Evolutionary conservation across 2,888 invertebrate species (phyloP).

Genomic region (Arctia plantaginis): DNA sequence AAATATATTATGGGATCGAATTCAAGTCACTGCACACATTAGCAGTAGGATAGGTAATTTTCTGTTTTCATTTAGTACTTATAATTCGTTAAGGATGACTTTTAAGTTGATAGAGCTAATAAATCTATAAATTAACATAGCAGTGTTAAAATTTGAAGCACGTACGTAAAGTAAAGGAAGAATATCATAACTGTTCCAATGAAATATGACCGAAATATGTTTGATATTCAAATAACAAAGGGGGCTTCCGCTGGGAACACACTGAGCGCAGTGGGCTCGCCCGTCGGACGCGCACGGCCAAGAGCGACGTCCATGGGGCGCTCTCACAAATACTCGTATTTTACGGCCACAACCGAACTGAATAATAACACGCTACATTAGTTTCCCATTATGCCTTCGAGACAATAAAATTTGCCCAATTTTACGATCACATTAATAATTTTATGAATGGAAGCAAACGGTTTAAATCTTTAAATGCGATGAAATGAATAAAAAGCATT

Average conservation of each 20-base stretch:
- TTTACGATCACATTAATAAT: conserved; percentile 87
- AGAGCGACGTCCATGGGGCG: conserved; percentile 61
- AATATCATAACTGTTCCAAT: conserved; percentile 84
- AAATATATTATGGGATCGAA: background rate
- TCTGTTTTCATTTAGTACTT: background rate
- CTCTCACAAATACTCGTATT: conserved; percentile 80
- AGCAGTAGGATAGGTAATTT: no score
- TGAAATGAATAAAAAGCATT: conserved; percentile 79
- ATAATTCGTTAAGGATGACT: conserved; percentile 38
- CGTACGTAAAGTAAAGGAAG: conserved; percentile 77
- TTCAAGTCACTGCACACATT: background rate
- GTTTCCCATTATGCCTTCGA: conserved; percentile 86
- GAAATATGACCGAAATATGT: conserved; percentile 82
- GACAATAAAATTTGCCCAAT: conserved; percentile 87
- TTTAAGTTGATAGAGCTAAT: conserved; percentile 63
- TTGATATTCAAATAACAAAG: conserved; percentile 84
- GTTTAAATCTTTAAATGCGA: conserved; percentile 79
- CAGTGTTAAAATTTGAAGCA: conserved; percentile 72
- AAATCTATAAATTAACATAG: conserved; percentile 70
- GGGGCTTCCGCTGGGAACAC: conserved; percentile 82
- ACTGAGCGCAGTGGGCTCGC: conserved; percentile 34
- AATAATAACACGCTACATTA: conserved; percentile 87
- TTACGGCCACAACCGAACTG: conserved; percentile 85
- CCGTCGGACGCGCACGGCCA: conserved; percentile 41
- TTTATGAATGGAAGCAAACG: conserved; percentile 86